These are phyloP conservation scores for Lacerta bilineata DNA, from an alignment of 2,797 vertebrate species.

Conservation along the genomic window DNA sequence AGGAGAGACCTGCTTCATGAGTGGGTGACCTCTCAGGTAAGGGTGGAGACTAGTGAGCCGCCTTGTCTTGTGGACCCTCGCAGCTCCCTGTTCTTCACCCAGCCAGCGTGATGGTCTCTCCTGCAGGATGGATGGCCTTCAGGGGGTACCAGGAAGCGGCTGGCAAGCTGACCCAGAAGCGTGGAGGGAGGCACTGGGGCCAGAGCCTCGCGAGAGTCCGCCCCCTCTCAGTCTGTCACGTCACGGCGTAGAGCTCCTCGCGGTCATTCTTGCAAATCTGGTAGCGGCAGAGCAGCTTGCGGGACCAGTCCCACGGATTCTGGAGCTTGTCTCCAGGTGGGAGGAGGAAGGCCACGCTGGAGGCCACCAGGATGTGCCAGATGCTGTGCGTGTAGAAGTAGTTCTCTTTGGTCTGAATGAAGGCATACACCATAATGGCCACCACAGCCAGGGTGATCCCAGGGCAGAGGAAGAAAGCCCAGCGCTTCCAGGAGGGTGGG, in stretches of 20 bases:
- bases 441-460: slow-evolving; percentile 86
- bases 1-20: no score
- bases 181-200: not conserved
- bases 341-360: slow-evolving; percentile 90
- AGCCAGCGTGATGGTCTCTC: fast-evolving
- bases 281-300: slow-evolving; percentile 88
- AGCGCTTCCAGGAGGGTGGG: slow-evolving; percentile 92
- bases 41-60: not conserved
- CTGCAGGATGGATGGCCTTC: not conserved
- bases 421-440: slow-evolving; percentile 89
- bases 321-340: slow-evolving; percentile 85
- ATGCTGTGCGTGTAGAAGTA: slow-evolving; percentile 97
- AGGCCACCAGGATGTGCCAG: slow-evolving; percentile 94
- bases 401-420: slow-evolving; percentile 92
- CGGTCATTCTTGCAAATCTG: slow-evolving; percentile 89
- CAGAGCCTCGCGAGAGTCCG: not conserved
- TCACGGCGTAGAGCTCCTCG: slow-evolving; percentile 90
- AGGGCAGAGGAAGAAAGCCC: slow-evolving; percentile 91
- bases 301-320: slow-evolving; percentile 83
- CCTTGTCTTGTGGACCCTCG: no score
- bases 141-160: not conserved
- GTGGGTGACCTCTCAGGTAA: no score
- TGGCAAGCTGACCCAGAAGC: not conserved
- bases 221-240: slow-evolving; percentile 68
- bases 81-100: slow-evolving; percentile 13